Conservation (phyloP, 2,797 vertebrate species). For the Chaetodon trifasciatus region DNA sequence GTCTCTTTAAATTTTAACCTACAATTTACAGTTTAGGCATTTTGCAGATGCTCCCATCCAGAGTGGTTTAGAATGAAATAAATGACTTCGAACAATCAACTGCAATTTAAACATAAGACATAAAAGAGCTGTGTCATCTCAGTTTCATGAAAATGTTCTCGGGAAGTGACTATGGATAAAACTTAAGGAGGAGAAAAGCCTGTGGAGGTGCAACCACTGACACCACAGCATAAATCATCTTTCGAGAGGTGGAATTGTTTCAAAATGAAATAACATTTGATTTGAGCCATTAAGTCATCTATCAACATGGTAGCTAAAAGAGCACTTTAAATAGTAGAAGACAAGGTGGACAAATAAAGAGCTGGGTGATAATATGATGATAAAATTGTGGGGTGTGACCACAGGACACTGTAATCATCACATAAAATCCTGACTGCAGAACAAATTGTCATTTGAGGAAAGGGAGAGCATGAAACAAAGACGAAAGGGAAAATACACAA, state of each 20-base stretch:
- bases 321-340: neutral
- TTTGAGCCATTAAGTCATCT: slow-evolving; percentile 10
- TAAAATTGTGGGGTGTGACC: neutral
- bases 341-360: slow-evolving; percentile 9
- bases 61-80: no score
- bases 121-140: neutral
- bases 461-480: neutral
- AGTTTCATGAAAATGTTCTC: neutral
- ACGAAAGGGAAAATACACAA: slow-evolving; percentile 23
- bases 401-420: slow-evolving; percentile 34
- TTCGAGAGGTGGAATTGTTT: neutral
- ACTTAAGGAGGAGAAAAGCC: neutral
- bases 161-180: neutral
- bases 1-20: neutral
- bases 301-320: neutral
- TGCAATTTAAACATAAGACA: neutral
- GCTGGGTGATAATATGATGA: slow-evolving; percentile 16
- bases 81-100: neutral
- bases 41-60: neutral
- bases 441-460: slow-evolving; percentile 33
- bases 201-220: neutral
- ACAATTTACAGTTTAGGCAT: neutral
- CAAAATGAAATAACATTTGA: neutral
- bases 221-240: neutral
- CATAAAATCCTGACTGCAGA: slow-evolving; percentile 33